phyloP scores from a whole-genome alignment of 2,888 invertebrate species.

The Limnephilus lunatus region DNA sequence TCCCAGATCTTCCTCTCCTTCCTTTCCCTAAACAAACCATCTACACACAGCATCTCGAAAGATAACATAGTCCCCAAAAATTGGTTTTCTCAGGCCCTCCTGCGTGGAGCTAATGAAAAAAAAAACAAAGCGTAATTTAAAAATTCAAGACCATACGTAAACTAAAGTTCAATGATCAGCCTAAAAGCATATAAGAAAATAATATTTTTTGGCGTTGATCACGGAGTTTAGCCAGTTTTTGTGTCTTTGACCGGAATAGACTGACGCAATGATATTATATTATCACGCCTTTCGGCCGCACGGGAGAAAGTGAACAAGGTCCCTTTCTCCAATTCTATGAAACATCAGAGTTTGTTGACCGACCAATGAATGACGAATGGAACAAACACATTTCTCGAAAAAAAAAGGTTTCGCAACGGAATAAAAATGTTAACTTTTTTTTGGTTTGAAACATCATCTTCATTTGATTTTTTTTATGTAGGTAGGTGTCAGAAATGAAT shows the following conservation, averaged over 20 bases:
- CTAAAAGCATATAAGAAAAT: neutral
- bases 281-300: conserved; percentile 34
- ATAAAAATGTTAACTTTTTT: neutral
- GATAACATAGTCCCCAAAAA: too few species aligned
- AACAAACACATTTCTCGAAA: neutral
- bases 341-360: conserved; percentile 65
- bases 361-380: conserved; percentile 31
- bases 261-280: conserved; percentile 63
- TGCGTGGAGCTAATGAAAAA: too few species aligned
- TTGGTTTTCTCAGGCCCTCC: too few species aligned
- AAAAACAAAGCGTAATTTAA: neutral
- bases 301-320: conserved; percentile 65
- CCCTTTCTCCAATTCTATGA: conserved; percentile 65
- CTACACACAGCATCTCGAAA: too few species aligned
- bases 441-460: neutral
- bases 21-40: too few species aligned
- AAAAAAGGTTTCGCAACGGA: neutral
- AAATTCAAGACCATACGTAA: neutral
- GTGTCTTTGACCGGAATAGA: conserved; percentile 27
- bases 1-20: too few species aligned
- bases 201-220: neutral
- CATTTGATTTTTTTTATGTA: neutral
- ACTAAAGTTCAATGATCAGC: neutral
- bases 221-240: neutral
- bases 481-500: neutral